Conservation (phyloP, 2,113 vertebrate genomes). For the Prochilodus magdalenae region DNA sequence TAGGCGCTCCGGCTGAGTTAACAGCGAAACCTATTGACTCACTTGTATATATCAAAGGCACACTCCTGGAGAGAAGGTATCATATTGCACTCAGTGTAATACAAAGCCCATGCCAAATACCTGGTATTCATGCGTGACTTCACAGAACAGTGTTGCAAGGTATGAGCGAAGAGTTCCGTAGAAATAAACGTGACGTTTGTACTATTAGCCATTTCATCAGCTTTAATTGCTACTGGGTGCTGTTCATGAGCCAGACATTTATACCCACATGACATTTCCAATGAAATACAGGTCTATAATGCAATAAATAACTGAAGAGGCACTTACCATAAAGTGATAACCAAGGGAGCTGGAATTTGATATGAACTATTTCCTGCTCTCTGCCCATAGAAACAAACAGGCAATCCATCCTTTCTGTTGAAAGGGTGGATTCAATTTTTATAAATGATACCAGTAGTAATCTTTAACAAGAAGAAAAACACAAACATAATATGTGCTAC, state of each 20-base stretch:
- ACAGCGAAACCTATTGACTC: constrained; percentile 1
- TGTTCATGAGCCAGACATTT: not conserved
- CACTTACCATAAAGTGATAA: too few species aligned
- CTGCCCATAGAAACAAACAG: too few species aligned
- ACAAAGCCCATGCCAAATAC: not conserved
- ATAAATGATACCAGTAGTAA: too few species aligned
- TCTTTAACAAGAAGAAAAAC: too few species aligned
- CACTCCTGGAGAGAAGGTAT: not conserved
- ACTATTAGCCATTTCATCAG: not conserved
- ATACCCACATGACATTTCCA: not conserved
- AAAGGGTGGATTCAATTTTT: too few species aligned
- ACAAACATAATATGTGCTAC: too few species aligned
- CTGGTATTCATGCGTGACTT: constrained; percentile 11
- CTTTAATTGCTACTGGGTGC: not conserved
- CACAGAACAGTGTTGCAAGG: not conserved
- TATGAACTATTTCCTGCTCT: too few species aligned
- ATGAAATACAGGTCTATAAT: not conserved
- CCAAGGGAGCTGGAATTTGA: too few species aligned
- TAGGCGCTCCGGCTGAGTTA: not conserved
- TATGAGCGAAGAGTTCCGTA: not conserved
- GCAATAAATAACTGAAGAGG: too few species aligned
- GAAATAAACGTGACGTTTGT: not conserved
- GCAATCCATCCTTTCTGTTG: too few species aligned
- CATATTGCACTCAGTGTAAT: not conserved
- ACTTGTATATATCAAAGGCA: constrained; percentile 20